Conservation (phyloP, 2,888 invertebrate genomes). For the Pristionchus exspectatus region DNA sequence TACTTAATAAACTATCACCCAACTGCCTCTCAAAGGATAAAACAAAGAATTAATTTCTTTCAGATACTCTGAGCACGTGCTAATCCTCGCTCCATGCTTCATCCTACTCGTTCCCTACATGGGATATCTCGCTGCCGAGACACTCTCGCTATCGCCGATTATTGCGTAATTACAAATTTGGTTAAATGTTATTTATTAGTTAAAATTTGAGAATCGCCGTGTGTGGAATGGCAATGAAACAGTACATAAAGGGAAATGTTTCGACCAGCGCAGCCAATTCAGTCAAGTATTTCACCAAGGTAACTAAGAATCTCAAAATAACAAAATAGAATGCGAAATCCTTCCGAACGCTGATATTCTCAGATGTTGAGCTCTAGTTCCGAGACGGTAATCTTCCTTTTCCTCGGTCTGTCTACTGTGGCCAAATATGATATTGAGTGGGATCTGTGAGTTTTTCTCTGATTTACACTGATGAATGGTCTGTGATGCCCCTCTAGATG, state of each 20-base stretch:
- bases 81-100: slow-evolving; percentile 97
- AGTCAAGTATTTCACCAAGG: slow-evolving; percentile 96
- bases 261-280: slow-evolving; percentile 97
- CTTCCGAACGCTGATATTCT: slow-evolving; percentile 85
- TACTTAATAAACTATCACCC: too few relatives aligned
- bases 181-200: not conserved
- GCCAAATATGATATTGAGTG: slow-evolving; percentile 89
- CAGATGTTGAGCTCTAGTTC: slow-evolving; percentile 98
- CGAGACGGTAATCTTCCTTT: slow-evolving; percentile 91
- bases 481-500: too few relatives aligned
- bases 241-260: slow-evolving; percentile 97
- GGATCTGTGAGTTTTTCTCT: slow-evolving; percentile 83
- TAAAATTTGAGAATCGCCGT: slow-evolving; percentile 88
- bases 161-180: slow-evolving; percentile 87
- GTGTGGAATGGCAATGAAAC: slow-evolving; percentile 98
- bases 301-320: not conserved
- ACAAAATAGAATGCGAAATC: not conserved
- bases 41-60: slow-evolving; percentile 4
- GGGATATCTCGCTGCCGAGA: slow-evolving; percentile 96
- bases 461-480: not conserved
- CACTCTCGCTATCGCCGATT: slow-evolving; percentile 98
- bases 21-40: too few relatives aligned
- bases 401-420: slow-evolving; percentile 94
- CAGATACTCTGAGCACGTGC: slow-evolving; percentile 93
- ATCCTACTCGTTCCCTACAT: slow-evolving; percentile 98